Evolutionary conservation across 2,888 invertebrate genomes (phyloP), one percentile per base, ranked within the genome.

Genomic region (Emmelina monodactyla): DNA sequence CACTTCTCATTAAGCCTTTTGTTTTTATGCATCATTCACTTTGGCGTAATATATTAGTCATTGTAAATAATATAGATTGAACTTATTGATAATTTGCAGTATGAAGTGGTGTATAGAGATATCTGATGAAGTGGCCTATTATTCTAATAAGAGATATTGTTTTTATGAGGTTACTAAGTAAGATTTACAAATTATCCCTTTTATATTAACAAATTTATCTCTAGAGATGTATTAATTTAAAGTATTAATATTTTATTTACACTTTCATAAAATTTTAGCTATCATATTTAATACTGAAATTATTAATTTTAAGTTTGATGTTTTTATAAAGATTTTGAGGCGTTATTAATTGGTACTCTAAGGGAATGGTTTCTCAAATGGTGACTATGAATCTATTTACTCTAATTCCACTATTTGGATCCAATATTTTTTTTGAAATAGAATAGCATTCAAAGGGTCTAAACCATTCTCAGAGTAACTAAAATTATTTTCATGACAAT

Each of bases 71-170:
- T 52, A 56, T 29, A 29, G 12, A 29, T 29, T 29, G 29, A 29
- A 29, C 11, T 64, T 66, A 62, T 73, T 72, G 59, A 60, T 55
- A 57, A 61, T 53, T n/a, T 62, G 53, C 55, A 61, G 58, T 65
- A 63, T 56, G 62, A 63, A 59, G 61, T 60, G 46, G 58, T 59
- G 53, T 65, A 58, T 54, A 58, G n/a, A n/a, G 55, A 60, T 60
- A 58, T 43, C 49, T 60, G 58, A 62, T 53, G 48, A 65, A 62
- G 61, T 72, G 76, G 76, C 75, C 75, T 76, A 75, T 59, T 61
- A 50, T 56, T 64, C 50, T 61, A 58, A 59, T 62, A 14, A 29
- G 29, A 4, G 7, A 13, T 29, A 28, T 25, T 9, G 3, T n/a
- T 55, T 65, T 59, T 61, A 68, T 65, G 49, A 64, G 58, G 60